Evolutionary conservation across 1,140 invertebrate species (phyloP), one percentile per base, ranked within the genome.

Genomic region (Bombus waltoni): DNA sequence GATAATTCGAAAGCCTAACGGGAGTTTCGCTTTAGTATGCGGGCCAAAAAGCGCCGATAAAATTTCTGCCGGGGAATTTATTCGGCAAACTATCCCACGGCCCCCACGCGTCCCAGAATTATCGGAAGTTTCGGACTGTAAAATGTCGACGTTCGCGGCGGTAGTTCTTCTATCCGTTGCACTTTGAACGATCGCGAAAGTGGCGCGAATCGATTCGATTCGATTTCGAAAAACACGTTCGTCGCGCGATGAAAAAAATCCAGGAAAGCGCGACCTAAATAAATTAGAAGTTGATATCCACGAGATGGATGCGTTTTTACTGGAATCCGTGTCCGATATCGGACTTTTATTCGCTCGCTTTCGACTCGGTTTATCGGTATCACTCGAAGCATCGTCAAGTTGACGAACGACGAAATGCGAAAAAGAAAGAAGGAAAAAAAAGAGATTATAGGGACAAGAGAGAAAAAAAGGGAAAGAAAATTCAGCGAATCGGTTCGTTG

Each of bases 41-140:
- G 22, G n/a, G 15, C 38, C 22, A 72, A 71, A 65, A 59, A 59
- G 47, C 53, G 11, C 11, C 66, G 76, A 79, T 80, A 72, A 84
- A 57, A 84, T 84, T 84, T 79, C 47, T 22, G 25, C 11, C 28
- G 13, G 47, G 22, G 62, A 84, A 84, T 84, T 79, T 80, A 84
- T 84, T 80, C 66, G 57, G 83, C 15, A 84, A 83, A 84, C 66
- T 79, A 47, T 79, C 32, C 25, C 47, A 8, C 22, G 15, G 42
- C 18, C 44, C 72, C n/a, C 38, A n/a, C 18, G 42, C 62, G 15
- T 18, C 15, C 5, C 5, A 10, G 72, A 83, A 76, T 76, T 83
- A 83, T 83, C 72, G 81, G 42, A 70, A 77, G 73, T 76, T 77
- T 32, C 35, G 35, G 74, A 57, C 38, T 59, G 80, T 28, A 32